Conservation (phyloP, 2,797 vertebrate genomes). For the Sebastes trivittatus region DNA sequence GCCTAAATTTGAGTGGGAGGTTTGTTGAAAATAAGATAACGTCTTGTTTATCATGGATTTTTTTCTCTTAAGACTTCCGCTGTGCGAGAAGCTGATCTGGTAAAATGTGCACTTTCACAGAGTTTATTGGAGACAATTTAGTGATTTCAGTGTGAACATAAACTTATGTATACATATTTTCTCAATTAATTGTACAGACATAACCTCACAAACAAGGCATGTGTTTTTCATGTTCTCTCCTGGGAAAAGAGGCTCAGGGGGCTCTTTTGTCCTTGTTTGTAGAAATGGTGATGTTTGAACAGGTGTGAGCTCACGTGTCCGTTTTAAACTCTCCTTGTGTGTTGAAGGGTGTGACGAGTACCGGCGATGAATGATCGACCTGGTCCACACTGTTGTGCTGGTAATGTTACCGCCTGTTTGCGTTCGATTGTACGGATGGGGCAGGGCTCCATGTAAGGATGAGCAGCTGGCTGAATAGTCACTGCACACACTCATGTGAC, state of each 20-base stretch:
- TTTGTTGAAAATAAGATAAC: neutral
- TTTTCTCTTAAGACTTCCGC: neutral
- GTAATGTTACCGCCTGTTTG: conserved; percentile 35
- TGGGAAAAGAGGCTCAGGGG: neutral
- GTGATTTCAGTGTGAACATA: neutral
- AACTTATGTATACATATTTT: neutral
- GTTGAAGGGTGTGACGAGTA: conserved; percentile 12
- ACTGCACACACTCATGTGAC: conserved; percentile 80
- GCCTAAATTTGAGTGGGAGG: neutral
- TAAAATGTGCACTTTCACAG: neutral
- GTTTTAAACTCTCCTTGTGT: neutral
- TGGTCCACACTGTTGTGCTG: conserved; percentile 17
- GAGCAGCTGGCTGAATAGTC: conserved; percentile 79
- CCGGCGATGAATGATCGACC: conserved; percentile 8
- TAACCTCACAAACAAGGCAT: neutral
- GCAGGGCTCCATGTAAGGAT: conserved; percentile 74
- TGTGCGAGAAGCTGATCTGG: neutral
- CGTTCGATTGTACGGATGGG: conserved; percentile 40
- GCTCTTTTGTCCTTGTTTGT: conserved; percentile 1
- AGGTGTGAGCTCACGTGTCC: conserved; percentile 43
- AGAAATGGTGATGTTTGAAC: conserved; percentile 50
- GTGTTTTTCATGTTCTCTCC: neutral
- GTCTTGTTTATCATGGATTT: neutral
- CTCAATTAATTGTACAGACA: neutral
- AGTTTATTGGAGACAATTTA: neutral